These are phyloP conservation scores for Hydrochoerus hydrochaeris DNA, from an alignment of 2,113 vertebrate genomes.

Conservation along the genomic window DNA sequence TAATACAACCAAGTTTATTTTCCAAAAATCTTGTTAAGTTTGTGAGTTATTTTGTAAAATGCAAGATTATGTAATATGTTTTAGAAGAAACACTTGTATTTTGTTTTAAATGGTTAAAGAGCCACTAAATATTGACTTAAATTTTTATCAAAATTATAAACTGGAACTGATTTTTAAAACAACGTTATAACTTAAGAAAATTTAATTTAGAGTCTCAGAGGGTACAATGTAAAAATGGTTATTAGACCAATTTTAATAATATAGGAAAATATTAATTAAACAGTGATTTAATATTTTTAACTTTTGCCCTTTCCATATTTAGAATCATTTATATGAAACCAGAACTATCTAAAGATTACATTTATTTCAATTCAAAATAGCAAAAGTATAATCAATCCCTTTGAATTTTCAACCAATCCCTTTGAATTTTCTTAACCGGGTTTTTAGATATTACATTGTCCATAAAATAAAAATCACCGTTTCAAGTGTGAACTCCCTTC, in stretches of 20 bases:
- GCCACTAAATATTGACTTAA: not conserved
- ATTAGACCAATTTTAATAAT: not conserved
- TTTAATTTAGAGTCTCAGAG: not conserved
- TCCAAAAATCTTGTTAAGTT: not conserved
- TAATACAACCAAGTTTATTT: not conserved
- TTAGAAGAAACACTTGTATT: constrained; percentile 17
- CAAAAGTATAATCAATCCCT: not conserved
- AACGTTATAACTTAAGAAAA: constrained; percentile 22
- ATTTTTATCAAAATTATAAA: not conserved
- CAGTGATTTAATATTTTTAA: not conserved
- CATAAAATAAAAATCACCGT: not conserved
- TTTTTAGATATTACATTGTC: not conserved
- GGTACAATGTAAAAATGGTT: not conserved
- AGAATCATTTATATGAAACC: not conserved
- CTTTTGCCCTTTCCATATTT: not conserved
- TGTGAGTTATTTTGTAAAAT: not conserved
- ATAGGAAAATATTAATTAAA: not conserved
- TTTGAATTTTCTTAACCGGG: constrained; percentile 13
- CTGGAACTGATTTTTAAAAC: constrained; percentile 16
- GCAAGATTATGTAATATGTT: not conserved
- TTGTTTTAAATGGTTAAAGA: not conserved
- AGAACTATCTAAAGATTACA: not conserved
- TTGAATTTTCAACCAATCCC: not conserved
- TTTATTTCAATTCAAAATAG: not conserved
- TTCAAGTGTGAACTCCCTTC: not conserved